Base-by-base conservation (phyloP, 2,888 invertebrate genomes). In the Gerris lacustris region DNA sequence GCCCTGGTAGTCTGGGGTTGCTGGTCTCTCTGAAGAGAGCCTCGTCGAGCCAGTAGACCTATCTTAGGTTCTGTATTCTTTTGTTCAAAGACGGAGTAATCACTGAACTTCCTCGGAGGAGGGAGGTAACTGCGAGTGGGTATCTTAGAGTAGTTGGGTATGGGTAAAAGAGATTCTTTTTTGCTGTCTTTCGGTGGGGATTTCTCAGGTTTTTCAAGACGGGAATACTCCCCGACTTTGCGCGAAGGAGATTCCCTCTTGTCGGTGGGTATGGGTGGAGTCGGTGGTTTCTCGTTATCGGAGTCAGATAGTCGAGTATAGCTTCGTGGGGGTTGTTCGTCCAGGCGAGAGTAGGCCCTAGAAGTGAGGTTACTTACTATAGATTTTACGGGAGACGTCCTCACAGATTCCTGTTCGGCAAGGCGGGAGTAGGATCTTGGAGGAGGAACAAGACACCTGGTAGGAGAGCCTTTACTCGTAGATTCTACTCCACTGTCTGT, bases 91-190 rank as follows among this genome's bases (percentile, higher is more conserved):
- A 75, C 75, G 1, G 85, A 85, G 76, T 86, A 86, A 73, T 86
- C 86, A 17, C 84, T 85, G 68, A 84, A 79, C 73, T 85, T 83
- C 69, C 84, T 78, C 7, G 85, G 83, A 7, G 84, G 81, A n/a
- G 78, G 78, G 43, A 78, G 75, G 63, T 77, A 75, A 63, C 78
- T 77, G 45, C 76, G 71, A 45, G 74, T 74, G 6, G 73, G 69
- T 9, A 72, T 72, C 45, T 73, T 71, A 6, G 71, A 64, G 17
- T n/a, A 64, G 17, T 31, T 31, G 9, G 18, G 18, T 18, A 64
- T n/a, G 9, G 64, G 64, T 11, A 64, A 17, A 18, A 64, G 31
- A 31, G 64, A 64, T 64, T 64, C 64, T 64, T 64, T 64, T 31
- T 64, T 64, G 17, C 55, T 55, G 9, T 55, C 55, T 55, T 55